Conservation (phyloP, 2,888 invertebrate genomes). For the Ellobium chinense region DNA sequence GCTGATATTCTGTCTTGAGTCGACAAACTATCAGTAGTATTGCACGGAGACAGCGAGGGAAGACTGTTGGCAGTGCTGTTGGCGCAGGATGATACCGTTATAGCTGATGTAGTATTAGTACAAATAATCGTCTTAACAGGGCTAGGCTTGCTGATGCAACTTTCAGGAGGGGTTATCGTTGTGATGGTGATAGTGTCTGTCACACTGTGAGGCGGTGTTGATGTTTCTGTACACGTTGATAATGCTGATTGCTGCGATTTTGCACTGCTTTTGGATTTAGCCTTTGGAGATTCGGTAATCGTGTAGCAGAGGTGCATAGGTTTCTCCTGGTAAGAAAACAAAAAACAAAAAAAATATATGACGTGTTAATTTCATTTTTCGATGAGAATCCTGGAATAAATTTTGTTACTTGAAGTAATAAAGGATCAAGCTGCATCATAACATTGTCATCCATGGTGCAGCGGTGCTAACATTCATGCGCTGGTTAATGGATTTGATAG, state of each 20-base stretch:
- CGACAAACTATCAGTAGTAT: background rate
- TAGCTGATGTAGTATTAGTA: no score
- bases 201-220: background rate
- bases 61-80: background rate
- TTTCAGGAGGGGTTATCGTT: background rate
- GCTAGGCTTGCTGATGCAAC: no score
- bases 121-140: no score
- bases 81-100: no score
- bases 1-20: background rate
- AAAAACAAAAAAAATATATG: background rate
- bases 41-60: background rate
- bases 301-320: constrained; percentile 40
- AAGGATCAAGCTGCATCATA: no score
- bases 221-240: background rate
- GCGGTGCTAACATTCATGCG: no score
- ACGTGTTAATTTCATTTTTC: no score
- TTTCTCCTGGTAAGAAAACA: constrained; percentile 22
- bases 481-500: no score
- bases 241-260: background rate
- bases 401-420: no score
- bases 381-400: no score
- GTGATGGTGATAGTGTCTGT: background rate
- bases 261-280: background rate
- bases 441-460: no score
- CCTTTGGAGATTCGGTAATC: constrained; percentile 1